phyloP scores from a whole-genome alignment of 2,888 invertebrate species.

The Drosophila austrosaltans region DNA sequence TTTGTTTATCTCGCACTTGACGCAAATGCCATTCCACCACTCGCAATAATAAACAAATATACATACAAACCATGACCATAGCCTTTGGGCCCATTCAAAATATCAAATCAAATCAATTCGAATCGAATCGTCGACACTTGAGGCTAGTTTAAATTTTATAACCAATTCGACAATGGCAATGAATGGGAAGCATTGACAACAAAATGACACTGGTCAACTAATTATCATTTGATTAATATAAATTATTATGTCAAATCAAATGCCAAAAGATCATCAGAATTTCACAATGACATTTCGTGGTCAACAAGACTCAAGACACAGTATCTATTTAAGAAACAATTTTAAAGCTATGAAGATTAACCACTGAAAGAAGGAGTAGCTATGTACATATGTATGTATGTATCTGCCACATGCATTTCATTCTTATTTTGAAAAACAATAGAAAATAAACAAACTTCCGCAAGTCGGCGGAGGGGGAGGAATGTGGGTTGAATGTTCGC shows the following conservation, averaged over 20 bases:
- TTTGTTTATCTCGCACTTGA: background rate
- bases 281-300: slow-evolving; percentile 2
- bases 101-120: background rate
- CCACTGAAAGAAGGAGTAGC: slow-evolving; percentile 45
- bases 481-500: background rate
- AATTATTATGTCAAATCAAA: slow-evolving; percentile 24
- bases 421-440: slow-evolving; percentile 62
- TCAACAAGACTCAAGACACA: background rate
- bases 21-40: background rate
- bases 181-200: slow-evolving; percentile 46
- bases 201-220: slow-evolving; percentile 48
- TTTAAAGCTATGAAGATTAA: background rate
- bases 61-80: no score
- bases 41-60: no score
- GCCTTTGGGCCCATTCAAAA: background rate
- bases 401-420: slow-evolving; percentile 64
- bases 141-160: background rate
- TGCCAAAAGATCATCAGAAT: slow-evolving; percentile 6
- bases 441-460: slow-evolving; percentile 61
- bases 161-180: slow-evolving; percentile 65
- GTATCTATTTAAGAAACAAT: background rate
- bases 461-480: slow-evolving; percentile 31
- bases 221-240: slow-evolving; percentile 47
- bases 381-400: slow-evolving; percentile 60
- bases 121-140: background rate